phyloP scores from a whole-genome alignment of 1,140 invertebrate genomes.

The Papilio aristodemus region DNA sequence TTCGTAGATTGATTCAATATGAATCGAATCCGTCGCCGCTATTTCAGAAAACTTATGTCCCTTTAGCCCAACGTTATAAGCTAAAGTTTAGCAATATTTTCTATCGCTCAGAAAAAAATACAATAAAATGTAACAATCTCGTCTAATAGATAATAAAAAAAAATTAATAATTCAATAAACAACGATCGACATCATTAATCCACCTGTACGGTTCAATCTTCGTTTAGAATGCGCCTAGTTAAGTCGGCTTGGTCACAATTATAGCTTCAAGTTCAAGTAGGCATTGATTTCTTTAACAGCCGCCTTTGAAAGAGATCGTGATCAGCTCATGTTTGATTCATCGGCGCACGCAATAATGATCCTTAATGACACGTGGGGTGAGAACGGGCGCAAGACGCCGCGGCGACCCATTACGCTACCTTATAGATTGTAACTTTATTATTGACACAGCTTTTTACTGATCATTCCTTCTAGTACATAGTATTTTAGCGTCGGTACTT shows the following conservation, averaged over 20 bases:
- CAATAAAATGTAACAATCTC: background rate
- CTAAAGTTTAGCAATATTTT: background rate
- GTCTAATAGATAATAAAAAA: slow-evolving; percentile 1
- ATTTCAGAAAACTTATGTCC: no score
- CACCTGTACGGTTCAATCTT: slow-evolving; percentile 18
- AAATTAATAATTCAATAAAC: slow-evolving; percentile 18
- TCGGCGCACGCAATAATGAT: slow-evolving; percentile 55
- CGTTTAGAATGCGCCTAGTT: slow-evolving; percentile 16
- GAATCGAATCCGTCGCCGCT: no score
- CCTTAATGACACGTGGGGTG: slow-evolving; percentile 52
- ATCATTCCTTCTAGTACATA: background rate
- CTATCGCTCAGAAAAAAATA: background rate
- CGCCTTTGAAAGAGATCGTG: slow-evolving; percentile 49
- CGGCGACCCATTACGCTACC: slow-evolving; percentile 35
- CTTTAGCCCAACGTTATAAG: background rate
- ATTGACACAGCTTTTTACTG: slow-evolving; percentile 32
- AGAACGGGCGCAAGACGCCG: slow-evolving; percentile 1
- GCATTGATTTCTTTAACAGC: slow-evolving; percentile 55
- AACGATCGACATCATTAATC: slow-evolving; percentile 1
- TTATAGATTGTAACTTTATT: slow-evolving; percentile 33
- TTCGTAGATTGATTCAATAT: no score
- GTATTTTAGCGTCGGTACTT: background rate
- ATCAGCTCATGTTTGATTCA: slow-evolving; percentile 66
- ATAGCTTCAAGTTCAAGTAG: slow-evolving; percentile 54
- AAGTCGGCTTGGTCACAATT: slow-evolving; percentile 43